A percentile compares a stretch with the other conserved stretches of the same genome.
phyloP scores from a whole-genome alignment of 1,140 invertebrate species.

The Drosophila punjabiensis region DNA sequence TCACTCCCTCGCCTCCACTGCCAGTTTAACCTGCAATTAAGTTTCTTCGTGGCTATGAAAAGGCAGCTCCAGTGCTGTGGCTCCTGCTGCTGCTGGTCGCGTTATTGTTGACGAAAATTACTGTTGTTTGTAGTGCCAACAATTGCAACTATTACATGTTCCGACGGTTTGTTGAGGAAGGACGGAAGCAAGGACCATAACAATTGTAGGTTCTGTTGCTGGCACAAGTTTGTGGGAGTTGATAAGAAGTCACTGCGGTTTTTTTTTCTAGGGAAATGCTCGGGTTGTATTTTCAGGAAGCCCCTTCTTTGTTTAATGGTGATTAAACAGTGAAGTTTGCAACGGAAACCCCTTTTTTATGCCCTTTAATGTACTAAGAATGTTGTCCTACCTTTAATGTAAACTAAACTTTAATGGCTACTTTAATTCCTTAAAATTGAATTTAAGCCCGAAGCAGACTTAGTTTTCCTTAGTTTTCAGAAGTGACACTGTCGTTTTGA shows the following conservation, averaged over 20 bases:
- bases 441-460: background rate
- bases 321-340: background rate
- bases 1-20: constrained; percentile 1
- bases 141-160: constrained; percentile 64
- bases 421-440: background rate
- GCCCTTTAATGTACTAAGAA: background rate
- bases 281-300: background rate
- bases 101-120: constrained; percentile 70
- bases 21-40: constrained; percentile 73
- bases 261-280: constrained; percentile 1
- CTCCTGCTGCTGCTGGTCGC: background rate
- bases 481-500: background rate
- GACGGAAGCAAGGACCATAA: constrained; percentile 11
- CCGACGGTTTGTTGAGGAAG: constrained; percentile 13
- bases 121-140: constrained; percentile 70
- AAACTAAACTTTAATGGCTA: background rate
- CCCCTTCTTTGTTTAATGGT: background rate
- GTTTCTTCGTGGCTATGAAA: constrained; percentile 45
- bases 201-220: constrained; percentile 58
- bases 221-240: constrained; percentile 17
- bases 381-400: background rate
- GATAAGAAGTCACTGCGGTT: constrained; percentile 9
- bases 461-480: background rate
- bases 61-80: constrained; percentile 1
- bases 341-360: background rate